phyloP scores from a whole-genome alignment of 2,113 vertebrate genomes.

The Calyptommatus sinebrachiatus region DNA sequence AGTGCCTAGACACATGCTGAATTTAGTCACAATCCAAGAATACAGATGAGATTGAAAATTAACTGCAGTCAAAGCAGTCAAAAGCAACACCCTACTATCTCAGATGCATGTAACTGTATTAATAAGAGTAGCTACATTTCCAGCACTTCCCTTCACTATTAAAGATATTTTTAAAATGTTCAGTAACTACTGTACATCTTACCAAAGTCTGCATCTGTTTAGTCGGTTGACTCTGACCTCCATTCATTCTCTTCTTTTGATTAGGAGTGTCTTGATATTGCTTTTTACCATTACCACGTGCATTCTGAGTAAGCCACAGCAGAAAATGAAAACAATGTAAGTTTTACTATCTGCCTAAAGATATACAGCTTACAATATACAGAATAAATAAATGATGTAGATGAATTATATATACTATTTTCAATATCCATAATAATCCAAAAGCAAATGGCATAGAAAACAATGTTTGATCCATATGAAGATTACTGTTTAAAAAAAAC shows the following conservation, averaged over 20 bases:
- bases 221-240: conserved; percentile 70
- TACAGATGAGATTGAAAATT: neutral
- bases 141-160: neutral
- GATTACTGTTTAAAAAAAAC: too few species aligned
- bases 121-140: neutral
- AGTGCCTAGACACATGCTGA: too few species aligned
- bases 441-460: too few species aligned
- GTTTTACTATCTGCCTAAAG: neutral
- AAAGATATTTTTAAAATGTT: neutral
- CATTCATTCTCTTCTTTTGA: conserved; percentile 82
- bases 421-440: neutral
- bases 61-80: neutral
- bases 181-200: conserved; percentile 45
- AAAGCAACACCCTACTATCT: neutral
- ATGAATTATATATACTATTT: neutral
- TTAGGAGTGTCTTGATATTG: conserved; percentile 80
- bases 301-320: conserved; percentile 71
- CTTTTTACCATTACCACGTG: conserved; percentile 83
- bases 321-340: conserved; percentile 45
- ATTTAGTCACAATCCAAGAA: neutral
- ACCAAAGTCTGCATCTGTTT: conserved; percentile 70
- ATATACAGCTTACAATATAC: neutral
- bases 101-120: neutral
- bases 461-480: too few species aligned
- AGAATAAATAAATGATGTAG: neutral